Conservation (phyloP, 2,113 vertebrate genomes). For the Atractosteus spatula region DNA sequence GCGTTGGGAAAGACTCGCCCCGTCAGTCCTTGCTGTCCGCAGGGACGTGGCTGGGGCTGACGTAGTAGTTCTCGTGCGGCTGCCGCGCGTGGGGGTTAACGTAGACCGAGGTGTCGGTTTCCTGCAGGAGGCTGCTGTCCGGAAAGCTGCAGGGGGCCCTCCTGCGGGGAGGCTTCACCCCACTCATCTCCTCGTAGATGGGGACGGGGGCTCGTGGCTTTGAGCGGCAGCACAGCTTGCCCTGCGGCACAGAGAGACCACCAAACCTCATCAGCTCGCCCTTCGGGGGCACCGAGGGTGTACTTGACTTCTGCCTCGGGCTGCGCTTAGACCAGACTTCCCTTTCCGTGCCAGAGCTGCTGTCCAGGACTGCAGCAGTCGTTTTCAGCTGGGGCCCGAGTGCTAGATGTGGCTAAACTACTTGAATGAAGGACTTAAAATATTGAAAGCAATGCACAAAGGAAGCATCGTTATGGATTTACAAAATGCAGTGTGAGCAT, state of each 20-base stretch:
- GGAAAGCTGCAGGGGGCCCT: conserved; percentile 17
- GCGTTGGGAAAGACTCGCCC: no score
- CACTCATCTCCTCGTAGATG: conserved; percentile 68
- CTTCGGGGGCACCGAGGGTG: neutral
- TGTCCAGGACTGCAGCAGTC: no score
- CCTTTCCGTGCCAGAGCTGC: no score
- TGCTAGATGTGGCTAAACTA: neutral
- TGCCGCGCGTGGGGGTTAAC: conserved; percentile 26
- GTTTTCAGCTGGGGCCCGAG: no score
- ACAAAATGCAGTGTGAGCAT: no score
- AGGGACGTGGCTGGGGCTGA: conserved; percentile 24
- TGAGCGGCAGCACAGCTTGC: conserved; percentile 17
- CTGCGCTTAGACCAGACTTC: no score
- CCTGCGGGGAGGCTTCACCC: neutral
- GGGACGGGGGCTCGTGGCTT: conserved; percentile 30
- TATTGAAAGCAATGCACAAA: no score
- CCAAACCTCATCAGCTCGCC: neutral
- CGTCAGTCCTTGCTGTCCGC: no score
- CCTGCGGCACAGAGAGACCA: conserved; percentile 31
- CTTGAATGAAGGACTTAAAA: no score
- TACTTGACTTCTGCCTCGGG: no score
- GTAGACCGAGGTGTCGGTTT: conserved; percentile 29
- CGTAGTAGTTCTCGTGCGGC: conserved; percentile 49
- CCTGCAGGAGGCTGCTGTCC: conserved; percentile 28
- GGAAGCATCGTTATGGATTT: no score